A percentile compares a stretch with the other conserved stretches of the same genome.
Evolutionary conservation across 2,888 invertebrate genomes (phyloP).

Genomic region (Tigriopus californicus): DNA sequence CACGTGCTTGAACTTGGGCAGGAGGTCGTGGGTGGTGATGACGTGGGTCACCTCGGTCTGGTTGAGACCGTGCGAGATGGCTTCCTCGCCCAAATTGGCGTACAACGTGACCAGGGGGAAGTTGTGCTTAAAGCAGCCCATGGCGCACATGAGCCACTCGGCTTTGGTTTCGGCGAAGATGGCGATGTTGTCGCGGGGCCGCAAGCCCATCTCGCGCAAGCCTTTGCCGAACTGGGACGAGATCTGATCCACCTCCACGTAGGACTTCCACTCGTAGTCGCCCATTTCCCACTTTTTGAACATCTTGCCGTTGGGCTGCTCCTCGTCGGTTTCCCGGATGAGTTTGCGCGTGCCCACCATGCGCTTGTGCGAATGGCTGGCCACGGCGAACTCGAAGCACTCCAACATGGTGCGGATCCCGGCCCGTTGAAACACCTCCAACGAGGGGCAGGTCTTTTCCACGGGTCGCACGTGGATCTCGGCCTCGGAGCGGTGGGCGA

Average conservation of each 20-base stretch:
- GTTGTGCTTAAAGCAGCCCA: slow-evolving; percentile 86
- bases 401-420: background rate
- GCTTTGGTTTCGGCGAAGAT: slow-evolving; percentile 93
- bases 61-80: slow-evolving; percentile 85
- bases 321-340: slow-evolving; percentile 78
- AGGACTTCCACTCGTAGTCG: slow-evolving; percentile 75
- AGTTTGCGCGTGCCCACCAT: slow-evolving; percentile 80
- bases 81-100: slow-evolving; percentile 89
- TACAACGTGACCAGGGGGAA: slow-evolving; percentile 89
- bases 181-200: slow-evolving; percentile 53
- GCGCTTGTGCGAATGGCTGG: slow-evolving; percentile 47
- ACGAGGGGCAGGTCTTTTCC: background rate
- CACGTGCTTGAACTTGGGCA: slow-evolving; percentile 72
- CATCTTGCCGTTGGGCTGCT: slow-evolving; percentile 76
- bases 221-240: slow-evolving; percentile 60
- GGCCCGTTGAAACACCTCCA: background rate
- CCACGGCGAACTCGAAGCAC: slow-evolving; percentile 50
- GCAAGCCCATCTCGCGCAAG: slow-evolving; percentile 54
- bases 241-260: slow-evolving; percentile 49
- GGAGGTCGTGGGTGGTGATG: slow-evolving; percentile 74
- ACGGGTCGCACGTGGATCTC: background rate
- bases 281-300: slow-evolving; percentile 89
- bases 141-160: slow-evolving; percentile 93
- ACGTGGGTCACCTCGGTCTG: slow-evolving; percentile 59
- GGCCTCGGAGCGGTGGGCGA: background rate